These are phyloP conservation scores for Paradisaea rubra DNA, from an alignment of 2,113 vertebrate genomes.

Conservation along the genomic window DNA sequence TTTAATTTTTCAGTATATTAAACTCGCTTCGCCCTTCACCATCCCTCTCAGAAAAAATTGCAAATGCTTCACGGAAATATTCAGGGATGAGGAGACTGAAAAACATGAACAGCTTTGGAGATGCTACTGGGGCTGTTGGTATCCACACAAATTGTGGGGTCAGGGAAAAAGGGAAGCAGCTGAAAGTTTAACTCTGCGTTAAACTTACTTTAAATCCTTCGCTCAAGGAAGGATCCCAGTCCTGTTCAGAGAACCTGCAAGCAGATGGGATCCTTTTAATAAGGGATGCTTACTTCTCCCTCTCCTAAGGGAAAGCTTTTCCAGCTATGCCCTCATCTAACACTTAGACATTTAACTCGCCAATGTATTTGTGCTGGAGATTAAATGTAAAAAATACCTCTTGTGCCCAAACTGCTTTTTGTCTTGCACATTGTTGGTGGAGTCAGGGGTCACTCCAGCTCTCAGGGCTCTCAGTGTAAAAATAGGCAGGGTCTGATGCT, in stretches of 20 bases:
- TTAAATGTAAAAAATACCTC: neutral
- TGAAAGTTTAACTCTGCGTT: neutral
- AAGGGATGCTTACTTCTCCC: neutral
- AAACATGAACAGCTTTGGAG: neutral
- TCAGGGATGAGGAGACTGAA: neutral
- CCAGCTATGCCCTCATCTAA: neutral
- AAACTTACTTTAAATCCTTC: neutral
- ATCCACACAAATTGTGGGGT: neutral
- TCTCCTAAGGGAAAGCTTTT: neutral
- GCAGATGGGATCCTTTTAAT: neutral
- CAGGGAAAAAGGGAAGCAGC: neutral
- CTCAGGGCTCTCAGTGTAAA: neutral
- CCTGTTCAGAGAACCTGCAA: neutral
- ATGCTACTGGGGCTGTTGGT: neutral
- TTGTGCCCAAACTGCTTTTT: neutral
- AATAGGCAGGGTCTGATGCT: neutral
- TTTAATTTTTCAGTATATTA: slow-evolving; percentile 32
- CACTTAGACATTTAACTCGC: neutral
- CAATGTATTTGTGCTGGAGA: neutral
- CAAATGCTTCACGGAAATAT: neutral
- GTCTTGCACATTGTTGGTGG: neutral
- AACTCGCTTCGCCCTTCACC: neutral
- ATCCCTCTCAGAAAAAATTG: neutral
- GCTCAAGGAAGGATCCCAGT: neutral
- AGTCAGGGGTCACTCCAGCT: neutral